phyloP scores from a whole-genome alignment of 2,797 vertebrate genomes.

The Otus scops region DNA sequence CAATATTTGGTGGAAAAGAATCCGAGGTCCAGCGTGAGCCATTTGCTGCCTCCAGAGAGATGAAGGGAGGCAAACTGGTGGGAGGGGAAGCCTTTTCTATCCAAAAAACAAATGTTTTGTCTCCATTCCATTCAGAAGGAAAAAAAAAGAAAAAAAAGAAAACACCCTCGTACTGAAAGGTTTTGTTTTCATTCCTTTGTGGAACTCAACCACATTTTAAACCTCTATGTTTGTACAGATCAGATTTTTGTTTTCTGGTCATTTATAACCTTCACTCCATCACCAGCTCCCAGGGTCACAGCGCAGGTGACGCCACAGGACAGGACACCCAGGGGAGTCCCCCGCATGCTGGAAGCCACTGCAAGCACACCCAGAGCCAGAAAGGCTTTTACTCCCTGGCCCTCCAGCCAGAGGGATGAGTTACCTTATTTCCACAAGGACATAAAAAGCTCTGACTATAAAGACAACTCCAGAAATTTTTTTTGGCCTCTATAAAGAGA shows the following conservation, averaged over 20 bases:
- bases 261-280: not conserved
- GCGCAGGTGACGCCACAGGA: fast-evolving
- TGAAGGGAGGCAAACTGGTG: not conserved
- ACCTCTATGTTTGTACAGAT: not conserved
- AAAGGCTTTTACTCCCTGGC: not conserved
- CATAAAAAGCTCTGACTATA: not conserved
- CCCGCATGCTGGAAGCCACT: not conserved
- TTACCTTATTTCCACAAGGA: not conserved
- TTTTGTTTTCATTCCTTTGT: not conserved
- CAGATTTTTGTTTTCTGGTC: not conserved
- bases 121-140: not conserved
- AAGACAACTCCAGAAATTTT: not conserved
- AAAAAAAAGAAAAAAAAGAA: not conserved
- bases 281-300: not conserved
- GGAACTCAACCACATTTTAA: not conserved
- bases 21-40: not conserved
- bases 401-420: not conserved
- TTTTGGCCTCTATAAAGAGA: not conserved
- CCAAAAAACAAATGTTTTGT: conserved; percentile 8
- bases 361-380: not conserved
- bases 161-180: not conserved
- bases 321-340: not conserved
- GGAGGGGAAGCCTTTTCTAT: conserved; percentile 7
- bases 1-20: conserved; percentile 46
- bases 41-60: not conserved